phyloP scores from a whole-genome alignment of 2,113 vertebrate genomes.

The Tachuris rubrigastra region DNA sequence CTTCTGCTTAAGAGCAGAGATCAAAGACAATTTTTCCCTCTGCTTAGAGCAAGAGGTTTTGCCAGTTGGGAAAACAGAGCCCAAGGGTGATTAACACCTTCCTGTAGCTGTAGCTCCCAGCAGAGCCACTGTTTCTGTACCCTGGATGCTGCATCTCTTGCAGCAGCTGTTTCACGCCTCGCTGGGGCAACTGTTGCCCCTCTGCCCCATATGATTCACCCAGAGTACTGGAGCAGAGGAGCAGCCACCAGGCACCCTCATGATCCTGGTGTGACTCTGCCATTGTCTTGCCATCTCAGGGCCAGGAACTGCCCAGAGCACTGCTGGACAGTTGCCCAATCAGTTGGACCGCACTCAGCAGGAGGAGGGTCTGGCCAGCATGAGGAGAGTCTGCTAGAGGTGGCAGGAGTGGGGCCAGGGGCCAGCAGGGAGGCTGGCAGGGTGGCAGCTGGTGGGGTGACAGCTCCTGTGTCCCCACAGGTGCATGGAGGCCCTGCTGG shows the following conservation, averaged over 20 bases:
- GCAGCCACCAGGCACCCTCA: rapidly evolving
- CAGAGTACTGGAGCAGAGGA: background rate
- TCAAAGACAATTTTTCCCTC: background rate
- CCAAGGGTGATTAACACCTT: background rate
- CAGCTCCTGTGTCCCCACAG: slow-evolving; percentile 65
- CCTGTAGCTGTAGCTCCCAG: background rate
- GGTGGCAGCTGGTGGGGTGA: background rate
- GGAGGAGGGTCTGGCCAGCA: background rate
- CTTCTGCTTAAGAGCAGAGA: background rate
- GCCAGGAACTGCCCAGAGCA: rapidly evolving
- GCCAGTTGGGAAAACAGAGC: background rate
- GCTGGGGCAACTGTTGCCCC: background rate
- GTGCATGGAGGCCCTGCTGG: slow-evolving; percentile 90
- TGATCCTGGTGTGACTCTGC: background rate
- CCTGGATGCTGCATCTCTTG: background rate
- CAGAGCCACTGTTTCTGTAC: background rate
- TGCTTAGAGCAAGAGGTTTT: background rate
- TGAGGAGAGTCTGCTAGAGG: rapidly evolving
- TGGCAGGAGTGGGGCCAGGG: rapidly evolving
- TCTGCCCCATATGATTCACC: background rate
- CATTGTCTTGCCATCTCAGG: background rate
- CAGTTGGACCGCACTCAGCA: rapidly evolving
- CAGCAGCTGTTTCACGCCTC: background rate
- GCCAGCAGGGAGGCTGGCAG: rapidly evolving
- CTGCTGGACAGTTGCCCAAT: background rate